phyloP scores from a whole-genome alignment of 1,140 invertebrate species.

The Anoplolepis gracilipes region DNA sequence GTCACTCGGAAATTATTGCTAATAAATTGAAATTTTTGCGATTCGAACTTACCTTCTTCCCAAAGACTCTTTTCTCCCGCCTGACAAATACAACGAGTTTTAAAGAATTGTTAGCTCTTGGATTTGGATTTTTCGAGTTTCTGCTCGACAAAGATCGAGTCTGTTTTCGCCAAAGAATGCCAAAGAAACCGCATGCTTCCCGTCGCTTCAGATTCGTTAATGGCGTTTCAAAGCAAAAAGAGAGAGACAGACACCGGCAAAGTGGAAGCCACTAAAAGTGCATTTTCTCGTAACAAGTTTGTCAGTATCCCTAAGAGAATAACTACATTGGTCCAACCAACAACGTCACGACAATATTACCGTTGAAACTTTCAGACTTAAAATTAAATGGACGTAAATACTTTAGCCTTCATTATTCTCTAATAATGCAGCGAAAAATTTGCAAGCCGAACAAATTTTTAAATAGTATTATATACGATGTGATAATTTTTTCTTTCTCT shows the following conservation, averaged over 20 bases:
- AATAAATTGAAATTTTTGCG: neutral
- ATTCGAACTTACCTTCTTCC: too few relatives aligned
- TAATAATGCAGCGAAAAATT: neutral
- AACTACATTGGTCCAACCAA: neutral
- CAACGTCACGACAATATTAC: slow-evolving; percentile 25
- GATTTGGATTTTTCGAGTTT: neutral
- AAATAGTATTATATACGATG: neutral
- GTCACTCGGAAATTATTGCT: too few relatives aligned
- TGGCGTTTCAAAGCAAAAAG: slow-evolving; percentile 18
- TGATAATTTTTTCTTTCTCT: neutral
- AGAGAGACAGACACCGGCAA: neutral
- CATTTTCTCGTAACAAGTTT: slow-evolving; percentile 56
- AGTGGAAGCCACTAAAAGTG: slow-evolving; percentile 50
- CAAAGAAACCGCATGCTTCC: slow-evolving; percentile 28
- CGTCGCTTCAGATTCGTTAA: slow-evolving; percentile 37
- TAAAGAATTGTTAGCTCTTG: slow-evolving; percentile 30
- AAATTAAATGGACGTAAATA: neutral
- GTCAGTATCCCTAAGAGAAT: slow-evolving; percentile 2
- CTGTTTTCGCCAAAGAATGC: slow-evolving; percentile 25
- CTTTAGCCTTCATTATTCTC: neutral
- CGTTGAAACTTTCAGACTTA: slow-evolving; percentile 6
- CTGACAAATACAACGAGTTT: slow-evolving; percentile 9
- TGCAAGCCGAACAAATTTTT: neutral
- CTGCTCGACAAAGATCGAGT: slow-evolving; percentile 27
- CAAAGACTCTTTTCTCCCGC: neutral